Base-by-base conservation (phyloP, 2,113 vertebrate species). In the Cettia cetti region DNA sequence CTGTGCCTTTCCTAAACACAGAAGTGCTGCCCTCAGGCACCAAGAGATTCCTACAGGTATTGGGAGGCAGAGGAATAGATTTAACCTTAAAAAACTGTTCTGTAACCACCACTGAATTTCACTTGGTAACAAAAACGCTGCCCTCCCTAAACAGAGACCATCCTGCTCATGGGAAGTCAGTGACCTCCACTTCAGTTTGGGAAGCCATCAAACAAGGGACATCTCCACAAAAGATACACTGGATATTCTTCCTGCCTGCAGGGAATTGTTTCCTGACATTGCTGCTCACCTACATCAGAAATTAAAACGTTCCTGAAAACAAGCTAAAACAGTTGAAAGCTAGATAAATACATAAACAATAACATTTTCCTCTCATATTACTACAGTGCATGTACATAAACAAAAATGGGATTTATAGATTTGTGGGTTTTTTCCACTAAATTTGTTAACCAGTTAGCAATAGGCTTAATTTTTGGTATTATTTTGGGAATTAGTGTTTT, bases 111-210 rank as follows among this genome's bases (percentile, higher is more conserved):
- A 42, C 54, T 53, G 63, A 37, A 13, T 79, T 76, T 76, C 59
- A 39, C 15, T 22, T 0, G 8, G 37, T 3, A 18, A 40, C 52
- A 64, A 57, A 86, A 60, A 0, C 12, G 20, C 12, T 1, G 6
- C 7, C 6, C 26, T 72, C 40, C 61, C 33, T 65, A 13, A 69
- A 61, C 0, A 0, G 42, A 83, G 68, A 47, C 19, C 44, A 16
- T 44, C 22, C 40, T 53, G 50, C 64, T 39, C 59, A 5, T 6
- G 1, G 7, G 6, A 39, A 63, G 26, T 10, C 68, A 35, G 39
- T 3, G 63, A 74, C 42, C 33, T 35, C 37, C 42, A 2, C 7
- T 63, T 27, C 68, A 33, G 7, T 20, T 49, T 76, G 74, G 39
- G 35, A 89, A 85, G 37, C 12, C 71, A 44, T 40, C 40, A 35